Evolutionary conservation across 2,113 vertebrate species (phyloP), one percentile per base, ranked within the genome.

Genomic region (Tangachromis dhanisi): DNA sequence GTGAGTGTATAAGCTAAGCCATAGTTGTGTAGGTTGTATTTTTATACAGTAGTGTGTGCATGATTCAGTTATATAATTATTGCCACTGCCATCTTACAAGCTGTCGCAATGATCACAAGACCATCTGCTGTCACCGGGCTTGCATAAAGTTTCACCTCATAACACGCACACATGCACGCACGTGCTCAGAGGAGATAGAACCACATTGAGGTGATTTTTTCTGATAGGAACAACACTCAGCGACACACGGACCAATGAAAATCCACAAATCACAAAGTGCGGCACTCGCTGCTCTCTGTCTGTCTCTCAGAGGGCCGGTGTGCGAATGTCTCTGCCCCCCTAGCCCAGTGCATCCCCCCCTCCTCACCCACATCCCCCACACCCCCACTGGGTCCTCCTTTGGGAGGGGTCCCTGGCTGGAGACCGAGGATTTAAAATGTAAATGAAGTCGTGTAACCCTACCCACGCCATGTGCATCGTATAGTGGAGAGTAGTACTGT

Each of bases 401-500:
- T 90, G 96, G 96, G 96, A 96, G 96, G 95, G 96, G 96, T 96
- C 95, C 96, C 95, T 96, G 96, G 96, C 96, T 97, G 96, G 96
- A 96, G 96, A 95, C 83, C 80, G 47, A 90, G 84, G 88, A 94
- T 85, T 91, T 11, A 92, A 93, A 93, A 95, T 97, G 95, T 96
- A 96, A 96, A 97, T 96, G 94, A 95, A 95, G 76, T 96, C 88
- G 92, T 95, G 94, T 92, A 92, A 94, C 91, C 96, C 92, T 95
- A 93, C 95, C 96, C 95, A 95, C 91, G 79, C 94, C 94, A 95
- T 95, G 94, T 96, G 96, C 93, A 94, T 94, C 73, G 92, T 96
- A 94, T 92, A 95, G 95, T 96, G 94, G 95, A 96, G 93, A 95
- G 93, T 95, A 92, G 92, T 95, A 94, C 93, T 94, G 91, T 95